These are phyloP conservation scores for Lateolabrax maculatus DNA, from an alignment of 2,797 vertebrate genomes.

Conservation along the genomic window DNA sequence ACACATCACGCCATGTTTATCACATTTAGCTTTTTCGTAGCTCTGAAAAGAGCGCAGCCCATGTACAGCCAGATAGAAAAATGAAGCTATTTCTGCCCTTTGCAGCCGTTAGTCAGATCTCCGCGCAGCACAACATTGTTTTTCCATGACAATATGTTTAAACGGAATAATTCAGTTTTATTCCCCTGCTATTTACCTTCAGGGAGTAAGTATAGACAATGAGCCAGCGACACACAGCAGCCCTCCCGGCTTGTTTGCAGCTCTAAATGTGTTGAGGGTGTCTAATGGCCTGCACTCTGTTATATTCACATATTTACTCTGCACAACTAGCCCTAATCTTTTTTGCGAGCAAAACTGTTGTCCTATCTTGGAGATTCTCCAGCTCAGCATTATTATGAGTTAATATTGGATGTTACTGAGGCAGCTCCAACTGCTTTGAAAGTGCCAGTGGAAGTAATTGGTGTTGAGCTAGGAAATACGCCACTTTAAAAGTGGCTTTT, in stretches of 20 bases:
- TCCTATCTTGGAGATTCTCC: constrained; percentile 35
- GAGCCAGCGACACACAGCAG: constrained; percentile 5
- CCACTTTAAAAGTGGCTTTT: not conserved
- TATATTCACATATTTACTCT: constrained; percentile 51
- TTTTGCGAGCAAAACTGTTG: constrained; percentile 6
- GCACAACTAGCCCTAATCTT: constrained; percentile 34
- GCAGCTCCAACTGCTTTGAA: constrained; percentile 40
- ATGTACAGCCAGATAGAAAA: not conserved
- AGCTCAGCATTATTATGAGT: constrained; percentile 34
- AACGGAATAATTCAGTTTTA: constrained; percentile 38
- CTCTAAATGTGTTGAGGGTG: constrained; percentile 19
- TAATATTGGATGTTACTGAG: constrained; percentile 47
- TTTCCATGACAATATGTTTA: constrained; percentile 18
- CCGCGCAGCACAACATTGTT: constrained; percentile 12
- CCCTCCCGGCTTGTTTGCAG: constrained; percentile 43
- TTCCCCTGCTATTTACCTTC: constrained; percentile 29
- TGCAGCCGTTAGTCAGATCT: not conserved
- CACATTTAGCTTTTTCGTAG: not conserved
- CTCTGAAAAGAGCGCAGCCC: not conserved
- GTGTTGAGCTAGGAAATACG: constrained; percentile 9
- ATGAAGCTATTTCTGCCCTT: not conserved
- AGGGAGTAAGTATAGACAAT: constrained; percentile 28
- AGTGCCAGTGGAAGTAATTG: constrained; percentile 35
- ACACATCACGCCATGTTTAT: not conserved
- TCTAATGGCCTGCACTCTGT: constrained; percentile 29